A percentile compares a stretch with the other conserved stretches of the same genome.
phyloP scores from a whole-genome alignment of 2,888 invertebrate genomes.

The Rotaria magnacalcarata region DNA sequence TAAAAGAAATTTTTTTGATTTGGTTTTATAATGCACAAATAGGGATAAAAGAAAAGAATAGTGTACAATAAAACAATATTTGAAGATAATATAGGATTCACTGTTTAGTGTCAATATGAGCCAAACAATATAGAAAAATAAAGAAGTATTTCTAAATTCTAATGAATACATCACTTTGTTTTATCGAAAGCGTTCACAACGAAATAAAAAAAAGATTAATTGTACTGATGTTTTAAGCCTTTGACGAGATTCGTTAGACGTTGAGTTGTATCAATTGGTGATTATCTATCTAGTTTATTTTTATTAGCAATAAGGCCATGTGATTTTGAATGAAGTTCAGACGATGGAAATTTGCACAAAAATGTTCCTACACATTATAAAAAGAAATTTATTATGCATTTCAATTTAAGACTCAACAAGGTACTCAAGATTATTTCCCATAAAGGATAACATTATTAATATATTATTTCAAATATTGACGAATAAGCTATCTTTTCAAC shows the following conservation, averaged over 20 bases:
- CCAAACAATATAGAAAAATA: not conserved
- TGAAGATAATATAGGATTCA: not conserved
- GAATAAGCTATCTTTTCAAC: too few relatives aligned
- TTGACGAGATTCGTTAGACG: constrained; percentile 27
- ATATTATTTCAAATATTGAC: too few relatives aligned
- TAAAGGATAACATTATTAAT: too few relatives aligned
- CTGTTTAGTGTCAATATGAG: not conserved
- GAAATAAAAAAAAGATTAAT: not conserved
- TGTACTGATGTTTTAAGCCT: not conserved
- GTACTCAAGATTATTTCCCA: too few relatives aligned
- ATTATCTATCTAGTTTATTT: not conserved
- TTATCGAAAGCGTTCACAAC: not conserved
- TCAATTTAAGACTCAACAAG: too few relatives aligned
- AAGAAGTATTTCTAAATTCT: not conserved
- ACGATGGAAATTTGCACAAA: not conserved
- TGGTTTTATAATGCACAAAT: not conserved
- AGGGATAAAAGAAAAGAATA: not conserved
- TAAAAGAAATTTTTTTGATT: not conserved
- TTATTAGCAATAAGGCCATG: not conserved
- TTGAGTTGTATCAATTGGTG: constrained; percentile 13
- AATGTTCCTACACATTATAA: not conserved
- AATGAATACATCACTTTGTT: not conserved
- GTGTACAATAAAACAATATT: not conserved
- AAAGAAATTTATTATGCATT: too few relatives aligned
- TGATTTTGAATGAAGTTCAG: not conserved